Conservation (phyloP, 2,888 invertebrate genomes). For the Zootermopsis nevadensis region DNA sequence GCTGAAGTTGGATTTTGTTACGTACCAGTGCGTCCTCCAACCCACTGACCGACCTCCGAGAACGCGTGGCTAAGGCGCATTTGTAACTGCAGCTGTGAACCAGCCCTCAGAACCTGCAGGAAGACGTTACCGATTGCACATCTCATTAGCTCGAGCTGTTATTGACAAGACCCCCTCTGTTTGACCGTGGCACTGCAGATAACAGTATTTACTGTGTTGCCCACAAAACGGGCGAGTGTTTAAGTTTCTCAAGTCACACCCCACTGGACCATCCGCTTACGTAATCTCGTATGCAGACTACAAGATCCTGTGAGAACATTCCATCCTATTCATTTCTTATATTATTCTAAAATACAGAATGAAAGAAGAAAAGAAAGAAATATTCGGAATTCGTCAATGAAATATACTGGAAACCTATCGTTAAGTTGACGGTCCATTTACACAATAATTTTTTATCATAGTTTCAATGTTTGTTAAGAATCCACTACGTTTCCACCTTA, state of each 20-base stretch:
- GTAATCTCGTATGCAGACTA: background rate
- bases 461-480: no score
- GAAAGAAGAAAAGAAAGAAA: no score
- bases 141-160: background rate
- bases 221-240: background rate
- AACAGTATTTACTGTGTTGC: slow-evolving; percentile 10
- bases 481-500: no score
- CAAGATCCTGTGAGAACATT: background rate
- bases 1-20: no score
- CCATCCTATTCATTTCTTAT: no score
- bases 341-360: no score
- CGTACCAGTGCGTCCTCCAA: no score
- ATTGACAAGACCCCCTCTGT: background rate
- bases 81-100: background rate
- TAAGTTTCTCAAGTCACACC: slow-evolving; percentile 7
- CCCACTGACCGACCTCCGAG: no score
- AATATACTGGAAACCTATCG: no score
- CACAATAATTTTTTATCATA: no score
- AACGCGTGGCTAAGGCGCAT: background rate
- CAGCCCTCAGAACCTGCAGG: background rate
- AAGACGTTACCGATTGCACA: background rate
- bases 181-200: background rate
- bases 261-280: background rate
- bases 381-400: no score
- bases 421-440: no score